Evolutionary conservation across 2,113 vertebrate genomes (phyloP), one percentile per base, ranked within the genome.

Genomic region (Takifugu bimaculatus): DNA sequence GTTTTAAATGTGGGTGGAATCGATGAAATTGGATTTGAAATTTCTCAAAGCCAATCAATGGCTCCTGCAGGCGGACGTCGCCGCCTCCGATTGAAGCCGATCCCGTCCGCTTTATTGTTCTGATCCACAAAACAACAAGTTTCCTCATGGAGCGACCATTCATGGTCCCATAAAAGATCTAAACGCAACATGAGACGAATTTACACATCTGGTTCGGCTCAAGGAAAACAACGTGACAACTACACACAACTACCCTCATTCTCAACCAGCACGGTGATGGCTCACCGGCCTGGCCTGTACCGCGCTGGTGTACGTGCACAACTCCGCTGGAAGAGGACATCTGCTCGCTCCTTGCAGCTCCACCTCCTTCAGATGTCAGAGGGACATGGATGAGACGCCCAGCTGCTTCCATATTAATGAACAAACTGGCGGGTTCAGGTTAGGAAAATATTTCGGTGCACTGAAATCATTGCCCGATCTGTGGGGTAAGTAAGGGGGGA

Each of bases 241-340:
- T 9, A 39, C 35, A 39, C 35, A 39, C 35, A 39, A 39, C 35
- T 39, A 39, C 35, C 35, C 35, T 39, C 35, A 39, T 39, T 39
- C 9, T 39, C 7, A 6, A 39, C 35, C 35, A 39, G 35, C 35
- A 39, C 35, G 35, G 45, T 2, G 15, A 3, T 4, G 9, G 14
- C 13, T 5, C 45, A n/a, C 45, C 15, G 14, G n/a, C 2, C 45
- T n/a, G 45, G 45, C 2, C 45, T 48, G 45, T 1, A 64, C 54
- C 62, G 63, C 9, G 60, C 67, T 72, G 78, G 50, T 56, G 49
- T 55, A 57, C 61, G 56, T 58, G 82, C 77, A 78, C 81, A 77
- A 71, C 70, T 57, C 52, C 2, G 4, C 61, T 75, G 79, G 65
- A 75, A 81, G 4, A 69, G 81, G 86, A 84, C 86, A 89, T 88